A percentile compares a stretch with the other conserved stretches of the same genome.
Evolutionary conservation across 92 coral and sea anemone genomes (phyloP).

Genomic region (Palythoa grandiflora): DNA sequence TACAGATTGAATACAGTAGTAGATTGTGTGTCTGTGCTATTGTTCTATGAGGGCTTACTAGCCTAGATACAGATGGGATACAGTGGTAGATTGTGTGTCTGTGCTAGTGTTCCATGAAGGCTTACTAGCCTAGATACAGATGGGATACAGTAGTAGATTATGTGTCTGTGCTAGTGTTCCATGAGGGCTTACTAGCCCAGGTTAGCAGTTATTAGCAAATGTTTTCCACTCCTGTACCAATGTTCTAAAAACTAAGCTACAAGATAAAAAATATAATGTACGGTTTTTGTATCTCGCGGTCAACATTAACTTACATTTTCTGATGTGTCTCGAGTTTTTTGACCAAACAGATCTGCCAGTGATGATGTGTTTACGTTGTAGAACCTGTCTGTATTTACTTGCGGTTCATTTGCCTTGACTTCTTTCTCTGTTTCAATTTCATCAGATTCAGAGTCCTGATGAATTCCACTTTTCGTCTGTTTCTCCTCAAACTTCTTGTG

Average conservation of each 20-base stretch:
- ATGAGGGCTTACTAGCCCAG: too few relatives aligned
- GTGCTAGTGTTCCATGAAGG: too few relatives aligned
- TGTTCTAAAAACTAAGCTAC: neutral
- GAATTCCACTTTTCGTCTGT: slow-evolving; percentile 18
- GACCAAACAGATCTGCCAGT: slow-evolving; percentile 75
- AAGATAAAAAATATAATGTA: neutral
- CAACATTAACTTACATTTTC: neutral
- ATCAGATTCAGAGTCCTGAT: slow-evolving; percentile 38
- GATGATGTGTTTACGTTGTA: slow-evolving; percentile 78
- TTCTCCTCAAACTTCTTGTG: slow-evolving; percentile 86
- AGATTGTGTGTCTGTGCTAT: too few relatives aligned
- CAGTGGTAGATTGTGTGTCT: too few relatives aligned
- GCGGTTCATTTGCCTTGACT: slow-evolving; percentile 51
- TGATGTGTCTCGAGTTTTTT: neutral
- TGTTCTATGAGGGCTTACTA: too few relatives aligned
- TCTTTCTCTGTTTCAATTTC: slow-evolving; percentile 24
- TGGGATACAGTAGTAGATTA: too few relatives aligned
- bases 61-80: too few relatives aligned
- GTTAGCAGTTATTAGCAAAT: too few relatives aligned
- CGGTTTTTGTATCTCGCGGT: neutral
- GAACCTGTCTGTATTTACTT: slow-evolving; percentile 75
- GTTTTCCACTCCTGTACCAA: too few relatives aligned
- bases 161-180: too few relatives aligned
- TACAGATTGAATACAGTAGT: too few relatives aligned
- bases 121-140: too few relatives aligned